Base-by-base conservation (phyloP, 2,888 invertebrate genomes). In the Ectropis crepuscularia region DNA sequence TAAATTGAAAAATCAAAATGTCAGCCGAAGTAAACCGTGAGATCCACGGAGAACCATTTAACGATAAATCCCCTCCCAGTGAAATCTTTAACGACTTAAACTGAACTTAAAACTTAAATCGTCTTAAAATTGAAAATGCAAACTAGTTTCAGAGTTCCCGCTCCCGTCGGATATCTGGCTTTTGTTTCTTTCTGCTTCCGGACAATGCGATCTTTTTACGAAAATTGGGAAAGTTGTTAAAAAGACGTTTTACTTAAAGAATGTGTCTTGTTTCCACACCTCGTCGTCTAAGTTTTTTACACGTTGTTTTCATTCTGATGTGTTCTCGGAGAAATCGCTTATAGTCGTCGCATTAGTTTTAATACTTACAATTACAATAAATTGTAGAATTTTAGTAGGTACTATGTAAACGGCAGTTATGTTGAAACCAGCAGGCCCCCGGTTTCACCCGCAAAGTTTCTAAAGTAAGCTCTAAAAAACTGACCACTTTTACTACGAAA, bases 101-200 rank as follows among this genome's bases (percentile, higher is more conserved):
- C 76, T 75, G 79, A 83, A 85, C 85, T 88, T 85, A 82, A 86
- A 88, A 87, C 86, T 89, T 88, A 85, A 87, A 88, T 87, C 85
- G 84, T 83, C 87, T 88, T 87, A 87, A 88, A 88, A 88, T 89
- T 89, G 89, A 87, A 89, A 89, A 88, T 86, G 87, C 84, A 88
- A 88, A 88, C 86, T 86, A 88, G 82, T 88, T 83, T 76, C 70
- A 74, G 81, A 79, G 80, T 83, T 77, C 61, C 74, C 69, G 77
- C 76, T 74, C 73, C 68, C 74, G 74, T 63, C 68, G 76, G 72
- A 69, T 72, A 63, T 74, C 74, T 70, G 55, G 67, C 72, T 72
- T 81, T 79, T 79, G 77, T 80, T 80, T 78, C 78, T 75, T 77
- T 72, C 65, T 62, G 68, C 63, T 68, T 68, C 71, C 63, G 53